Conservation (phyloP, 1,140 invertebrate species). For the Thaumetopoea pityocampa region DNA sequence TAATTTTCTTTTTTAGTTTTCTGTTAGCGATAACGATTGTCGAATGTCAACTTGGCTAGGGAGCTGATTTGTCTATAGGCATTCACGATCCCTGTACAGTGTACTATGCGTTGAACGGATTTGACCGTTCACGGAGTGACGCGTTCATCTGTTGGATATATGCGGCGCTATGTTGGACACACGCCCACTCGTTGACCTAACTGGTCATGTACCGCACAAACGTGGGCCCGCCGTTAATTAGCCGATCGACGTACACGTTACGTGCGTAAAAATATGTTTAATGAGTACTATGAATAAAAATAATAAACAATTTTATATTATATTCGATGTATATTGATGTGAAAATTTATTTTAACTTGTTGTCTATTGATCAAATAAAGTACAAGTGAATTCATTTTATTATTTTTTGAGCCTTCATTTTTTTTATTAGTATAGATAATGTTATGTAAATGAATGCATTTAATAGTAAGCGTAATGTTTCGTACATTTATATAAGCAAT, state of each 20-base stretch:
- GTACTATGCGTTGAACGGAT: conserved; percentile 37
- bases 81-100: conserved; percentile 41
- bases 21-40: too few relatives aligned
- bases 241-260: too few relatives aligned
- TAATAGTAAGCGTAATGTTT: too few relatives aligned
- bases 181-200: too few relatives aligned
- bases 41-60: too few relatives aligned
- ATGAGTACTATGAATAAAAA: too few relatives aligned
- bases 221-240: too few relatives aligned
- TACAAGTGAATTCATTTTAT: conserved; percentile 52
- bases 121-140: conserved; percentile 23
- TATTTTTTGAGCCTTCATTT: conserved; percentile 37
- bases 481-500: too few relatives aligned
- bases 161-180: too few relatives aligned
- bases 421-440: conserved; percentile 51
- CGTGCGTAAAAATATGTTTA: too few relatives aligned
- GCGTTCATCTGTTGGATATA: conserved; percentile 1
- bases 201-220: too few relatives aligned
- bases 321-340: conserved; percentile 62
- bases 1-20: too few relatives aligned
- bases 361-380: conserved; percentile 54
- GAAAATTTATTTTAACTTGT: conserved; percentile 50
- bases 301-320: conserved; percentile 49
- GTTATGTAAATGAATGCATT: conserved; percentile 53
- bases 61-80: conserved; percentile 20